A percentile compares a stretch with the other conserved stretches of the same genome.
Evolutionary conservation across 23 tunicate species (phyloP).

Genomic region (Styela plicata): DNA sequence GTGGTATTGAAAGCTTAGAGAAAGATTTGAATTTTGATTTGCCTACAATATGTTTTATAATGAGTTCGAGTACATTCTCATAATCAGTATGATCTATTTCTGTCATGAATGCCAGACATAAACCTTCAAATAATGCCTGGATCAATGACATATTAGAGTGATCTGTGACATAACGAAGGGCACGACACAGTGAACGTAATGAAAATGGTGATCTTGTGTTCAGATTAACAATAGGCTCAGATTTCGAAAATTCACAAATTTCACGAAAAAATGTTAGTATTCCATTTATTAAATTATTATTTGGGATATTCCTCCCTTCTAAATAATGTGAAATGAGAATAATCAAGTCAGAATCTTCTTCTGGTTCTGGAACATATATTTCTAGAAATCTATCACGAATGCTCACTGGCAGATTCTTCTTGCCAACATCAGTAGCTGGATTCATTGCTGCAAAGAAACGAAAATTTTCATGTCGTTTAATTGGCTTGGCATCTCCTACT

Average conservation of each 20-base stretch:
- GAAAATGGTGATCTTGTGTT: constrained; percentile 73
- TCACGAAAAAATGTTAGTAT: constrained; percentile 60
- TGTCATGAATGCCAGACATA: constrained; percentile 69
- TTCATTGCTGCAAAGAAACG: constrained; percentile 96
- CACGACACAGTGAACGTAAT: constrained; percentile 81
- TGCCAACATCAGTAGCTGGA: constrained; percentile 97
- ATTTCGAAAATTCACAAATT: constrained; percentile 40
- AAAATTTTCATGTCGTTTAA: constrained; percentile 64
- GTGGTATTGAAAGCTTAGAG: not conserved
- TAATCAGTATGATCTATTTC: constrained; percentile 64
- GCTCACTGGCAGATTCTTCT: constrained; percentile 71
- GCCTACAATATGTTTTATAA: constrained; percentile 46
- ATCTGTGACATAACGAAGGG: constrained; percentile 68
- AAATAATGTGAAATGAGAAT: constrained; percentile 75
- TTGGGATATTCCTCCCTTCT: constrained; percentile 11
- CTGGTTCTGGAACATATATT: constrained; percentile 81
- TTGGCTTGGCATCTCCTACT: constrained; percentile 87
- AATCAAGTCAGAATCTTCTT: constrained; percentile 51
- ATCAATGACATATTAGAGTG: constrained; percentile 45
- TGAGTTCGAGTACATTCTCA: constrained; percentile 41
- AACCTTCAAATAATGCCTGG: constrained; percentile 75
- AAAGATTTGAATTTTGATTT: constrained; percentile 12
- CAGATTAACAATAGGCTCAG: constrained; percentile 34
- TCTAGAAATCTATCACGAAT: constrained; percentile 89
- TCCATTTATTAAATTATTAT: constrained; percentile 38